These are phyloP conservation scores for Allobates femoralis DNA, from an alignment of 2,797 vertebrate genomes.

Conservation along the genomic window DNA sequence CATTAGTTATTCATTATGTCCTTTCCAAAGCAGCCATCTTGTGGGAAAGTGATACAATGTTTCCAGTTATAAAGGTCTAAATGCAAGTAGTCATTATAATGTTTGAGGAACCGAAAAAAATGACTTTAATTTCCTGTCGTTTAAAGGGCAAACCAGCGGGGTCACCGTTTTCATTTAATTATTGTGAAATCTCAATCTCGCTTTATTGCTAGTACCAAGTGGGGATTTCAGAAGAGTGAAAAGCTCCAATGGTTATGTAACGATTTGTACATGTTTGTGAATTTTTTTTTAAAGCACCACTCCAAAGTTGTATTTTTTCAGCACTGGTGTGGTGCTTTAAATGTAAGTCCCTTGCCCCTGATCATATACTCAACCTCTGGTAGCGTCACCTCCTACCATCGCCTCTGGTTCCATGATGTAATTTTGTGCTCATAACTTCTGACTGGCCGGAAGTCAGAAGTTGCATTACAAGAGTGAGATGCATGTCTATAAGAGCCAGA, in stretches of 20 bases:
- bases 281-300: not conserved
- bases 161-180: slow-evolving; percentile 28
- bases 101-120: not conserved
- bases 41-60: not conserved
- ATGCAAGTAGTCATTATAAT: not conserved
- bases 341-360: too few relatives aligned
- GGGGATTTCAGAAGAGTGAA: not conserved
- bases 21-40: slow-evolving; percentile 4
- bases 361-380: too few relatives aligned
- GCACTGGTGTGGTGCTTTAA: too few relatives aligned
- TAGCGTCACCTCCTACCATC: too few relatives aligned
- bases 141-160: slow-evolving; percentile 23
- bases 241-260: not conserved
- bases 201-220: not conserved
- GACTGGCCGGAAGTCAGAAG: too few relatives aligned
- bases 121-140: slow-evolving; percentile 32
- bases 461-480: too few relatives aligned
- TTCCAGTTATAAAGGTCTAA: slow-evolving; percentile 18
- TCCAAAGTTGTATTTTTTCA: too few relatives aligned
- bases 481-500: too few relatives aligned
- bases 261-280: not conserved
- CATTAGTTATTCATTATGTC: slow-evolving; percentile 55
- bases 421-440: too few relatives aligned
- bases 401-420: too few relatives aligned
- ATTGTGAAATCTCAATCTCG: slow-evolving; percentile 3